phyloP scores from a whole-genome alignment of 2,888 invertebrate genomes.

The Lomographa bimaculata region DNA sequence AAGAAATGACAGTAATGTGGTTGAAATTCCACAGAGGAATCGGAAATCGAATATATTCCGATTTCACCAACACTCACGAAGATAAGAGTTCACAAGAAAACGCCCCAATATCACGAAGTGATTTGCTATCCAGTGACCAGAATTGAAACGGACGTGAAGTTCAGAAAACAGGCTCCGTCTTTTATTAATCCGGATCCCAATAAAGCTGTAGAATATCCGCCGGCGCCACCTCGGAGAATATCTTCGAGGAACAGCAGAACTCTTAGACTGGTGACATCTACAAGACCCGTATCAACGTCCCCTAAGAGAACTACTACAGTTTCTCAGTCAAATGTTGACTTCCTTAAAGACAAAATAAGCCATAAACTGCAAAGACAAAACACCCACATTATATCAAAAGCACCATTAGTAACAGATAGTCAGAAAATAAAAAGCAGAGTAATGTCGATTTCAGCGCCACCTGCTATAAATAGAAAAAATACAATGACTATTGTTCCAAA shows the following conservation, averaged over 20 bases:
- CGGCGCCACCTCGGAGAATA: constrained; percentile 89
- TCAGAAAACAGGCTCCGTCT: constrained; percentile 85
- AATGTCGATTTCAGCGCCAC: constrained; percentile 70
- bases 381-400: constrained; percentile 65
- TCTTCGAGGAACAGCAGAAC: constrained; percentile 90
- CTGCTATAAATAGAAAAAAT: constrained; percentile 67
- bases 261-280: constrained; percentile 84
- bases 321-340: constrained; percentile 81
- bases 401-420: constrained; percentile 31
- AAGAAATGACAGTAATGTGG: constrained; percentile 51
- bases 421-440: constrained; percentile 47
- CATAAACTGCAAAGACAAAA: constrained; percentile 81
- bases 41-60: constrained; percentile 92
- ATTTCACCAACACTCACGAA: constrained; percentile 91
- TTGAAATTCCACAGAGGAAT: constrained; percentile 87
- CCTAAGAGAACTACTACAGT: constrained; percentile 56
- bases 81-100: constrained; percentile 89
- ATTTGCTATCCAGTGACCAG: constrained; percentile 84
- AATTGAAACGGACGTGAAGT: constrained; percentile 69
- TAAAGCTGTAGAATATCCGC: constrained; percentile 73
- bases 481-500: constrained; percentile 35
- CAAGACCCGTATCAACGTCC: constrained; percentile 66
- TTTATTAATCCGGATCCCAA: constrained; percentile 66
- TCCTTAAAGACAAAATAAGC: constrained; percentile 85
- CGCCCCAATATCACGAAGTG: constrained; percentile 78